Evolutionary conservation across 2,888 invertebrate genomes (phyloP).

Genomic region (Lochmaea capreae): DNA sequence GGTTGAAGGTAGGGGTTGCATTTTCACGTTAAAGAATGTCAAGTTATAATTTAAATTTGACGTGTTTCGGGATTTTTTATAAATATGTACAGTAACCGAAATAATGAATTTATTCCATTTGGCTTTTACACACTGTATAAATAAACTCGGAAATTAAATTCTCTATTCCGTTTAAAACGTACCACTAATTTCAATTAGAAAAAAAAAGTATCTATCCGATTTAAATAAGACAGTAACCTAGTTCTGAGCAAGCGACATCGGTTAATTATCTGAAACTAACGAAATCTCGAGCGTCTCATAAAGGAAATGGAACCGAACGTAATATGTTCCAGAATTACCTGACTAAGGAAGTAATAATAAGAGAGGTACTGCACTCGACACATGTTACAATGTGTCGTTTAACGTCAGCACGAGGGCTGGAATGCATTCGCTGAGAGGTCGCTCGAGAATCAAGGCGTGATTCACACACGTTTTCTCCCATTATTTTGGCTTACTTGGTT

Average conservation of each 20-base stretch:
- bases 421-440: conserved; percentile 36
- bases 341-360: conserved; percentile 41
- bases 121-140: too few relatives aligned
- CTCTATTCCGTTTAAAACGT: background rate
- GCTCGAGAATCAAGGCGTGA: conserved; percentile 29
- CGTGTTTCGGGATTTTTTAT: too few relatives aligned
- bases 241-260: background rate
- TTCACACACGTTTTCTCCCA: conserved; percentile 17
- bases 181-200: too few relatives aligned
- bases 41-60: too few relatives aligned
- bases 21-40: too few relatives aligned
- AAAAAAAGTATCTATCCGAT: too few relatives aligned
- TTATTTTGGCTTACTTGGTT: background rate
- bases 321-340: conserved; percentile 37
- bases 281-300: conserved; percentile 37
- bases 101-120: too few relatives aligned
- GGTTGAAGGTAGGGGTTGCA: too few relatives aligned
- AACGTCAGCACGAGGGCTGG: conserved; percentile 31
- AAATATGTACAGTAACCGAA: too few relatives aligned
- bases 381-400: conserved; percentile 38
- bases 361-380: conserved; percentile 39
- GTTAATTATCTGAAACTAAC: conserved; percentile 32
- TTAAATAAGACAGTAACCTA: background rate
- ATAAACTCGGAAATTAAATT: background rate
- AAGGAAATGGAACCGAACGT: conserved; percentile 38